phyloP scores from a whole-genome alignment of 1,140 invertebrate species.

The Galleria mellonella region DNA sequence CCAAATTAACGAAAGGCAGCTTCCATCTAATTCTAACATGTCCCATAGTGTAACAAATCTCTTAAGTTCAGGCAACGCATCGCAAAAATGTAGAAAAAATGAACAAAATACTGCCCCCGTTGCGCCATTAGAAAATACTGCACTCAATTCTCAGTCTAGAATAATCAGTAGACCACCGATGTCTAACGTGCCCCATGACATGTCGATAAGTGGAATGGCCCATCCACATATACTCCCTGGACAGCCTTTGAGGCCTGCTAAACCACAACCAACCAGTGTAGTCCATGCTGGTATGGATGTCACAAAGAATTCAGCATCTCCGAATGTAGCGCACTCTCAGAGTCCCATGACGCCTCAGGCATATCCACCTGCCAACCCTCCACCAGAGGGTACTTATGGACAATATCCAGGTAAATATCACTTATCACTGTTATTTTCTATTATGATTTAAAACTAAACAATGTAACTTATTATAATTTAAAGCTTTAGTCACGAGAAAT shows the following conservation, averaged over 20 bases:
- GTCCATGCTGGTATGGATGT: slow-evolving; percentile 8
- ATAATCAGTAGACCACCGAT: slow-evolving; percentile 9
- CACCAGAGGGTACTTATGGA: slow-evolving; percentile 38
- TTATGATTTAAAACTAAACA: too few relatives aligned
- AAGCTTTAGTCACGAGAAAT: too few relatives aligned
- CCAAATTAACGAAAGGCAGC: slow-evolving; percentile 27
- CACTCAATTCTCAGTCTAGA: slow-evolving; percentile 6
- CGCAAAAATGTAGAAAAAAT: slow-evolving; percentile 22
- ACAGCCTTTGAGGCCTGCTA: slow-evolving; percentile 3
- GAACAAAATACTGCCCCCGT: slow-evolving; percentile 22
- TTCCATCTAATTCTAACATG: slow-evolving; percentile 29
- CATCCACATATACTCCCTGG: slow-evolving; percentile 10
- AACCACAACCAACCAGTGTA: slow-evolving; percentile 20
- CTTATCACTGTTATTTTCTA: not conserved
- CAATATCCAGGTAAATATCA: slow-evolving; percentile 53
- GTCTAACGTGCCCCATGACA: slow-evolving; percentile 19
- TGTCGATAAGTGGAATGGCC: slow-evolving; percentile 9
- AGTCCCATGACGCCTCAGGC: slow-evolving; percentile 13
- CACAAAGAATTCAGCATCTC: too few relatives aligned
- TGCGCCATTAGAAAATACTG: slow-evolving; percentile 15
- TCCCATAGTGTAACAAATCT: slow-evolving; percentile 62
- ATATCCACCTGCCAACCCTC: slow-evolving; percentile 24
- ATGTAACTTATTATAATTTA: too few relatives aligned
- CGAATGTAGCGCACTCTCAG: not conserved
- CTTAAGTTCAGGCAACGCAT: slow-evolving; percentile 24